These are phyloP conservation scores for Barnardius zonarius DNA, from an alignment of 2,113 vertebrate genomes.

Conservation along the genomic window DNA sequence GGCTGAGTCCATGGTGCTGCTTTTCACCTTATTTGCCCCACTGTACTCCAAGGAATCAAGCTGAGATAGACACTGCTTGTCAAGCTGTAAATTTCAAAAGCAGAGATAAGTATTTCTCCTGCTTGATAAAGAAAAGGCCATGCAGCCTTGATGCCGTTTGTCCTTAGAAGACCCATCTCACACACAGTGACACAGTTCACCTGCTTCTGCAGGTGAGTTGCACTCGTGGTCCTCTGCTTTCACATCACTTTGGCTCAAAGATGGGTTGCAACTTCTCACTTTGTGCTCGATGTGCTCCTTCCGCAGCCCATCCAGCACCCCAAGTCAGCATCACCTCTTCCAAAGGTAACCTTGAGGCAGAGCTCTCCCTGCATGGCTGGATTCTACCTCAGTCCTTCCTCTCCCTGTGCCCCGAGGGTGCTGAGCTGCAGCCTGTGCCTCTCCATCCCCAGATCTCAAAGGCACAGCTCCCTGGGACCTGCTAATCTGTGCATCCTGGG, in stretches of 20 bases:
- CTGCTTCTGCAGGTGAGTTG: not conserved
- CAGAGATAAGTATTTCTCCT: not conserved
- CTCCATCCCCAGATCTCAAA: not conserved
- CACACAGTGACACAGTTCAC: not conserved
- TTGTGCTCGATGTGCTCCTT: not conserved
- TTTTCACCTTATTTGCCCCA: not conserved
- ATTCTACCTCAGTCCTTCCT: not conserved
- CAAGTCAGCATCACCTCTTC: not conserved
- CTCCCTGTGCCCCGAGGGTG: not conserved
- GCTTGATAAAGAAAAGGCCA: conserved; percentile 3
- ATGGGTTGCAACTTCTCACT: not conserved
- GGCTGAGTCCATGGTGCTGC: not conserved
- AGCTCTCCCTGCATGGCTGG: rapidly evolving
- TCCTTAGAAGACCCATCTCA: not conserved
- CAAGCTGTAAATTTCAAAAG: not conserved
- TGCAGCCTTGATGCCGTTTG: not conserved
- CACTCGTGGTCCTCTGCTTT: not conserved
- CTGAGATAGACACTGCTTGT: not conserved
- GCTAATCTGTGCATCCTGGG: not conserved
- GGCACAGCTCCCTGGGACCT: not conserved
- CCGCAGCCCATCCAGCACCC: not conserved
- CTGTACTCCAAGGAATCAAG: not conserved
- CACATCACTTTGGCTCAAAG: not conserved
- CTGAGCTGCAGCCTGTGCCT: not conserved
- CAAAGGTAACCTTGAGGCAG: not conserved